phyloP scores from a whole-genome alignment of 2,113 vertebrate genomes.

The Murina feae region DNA sequence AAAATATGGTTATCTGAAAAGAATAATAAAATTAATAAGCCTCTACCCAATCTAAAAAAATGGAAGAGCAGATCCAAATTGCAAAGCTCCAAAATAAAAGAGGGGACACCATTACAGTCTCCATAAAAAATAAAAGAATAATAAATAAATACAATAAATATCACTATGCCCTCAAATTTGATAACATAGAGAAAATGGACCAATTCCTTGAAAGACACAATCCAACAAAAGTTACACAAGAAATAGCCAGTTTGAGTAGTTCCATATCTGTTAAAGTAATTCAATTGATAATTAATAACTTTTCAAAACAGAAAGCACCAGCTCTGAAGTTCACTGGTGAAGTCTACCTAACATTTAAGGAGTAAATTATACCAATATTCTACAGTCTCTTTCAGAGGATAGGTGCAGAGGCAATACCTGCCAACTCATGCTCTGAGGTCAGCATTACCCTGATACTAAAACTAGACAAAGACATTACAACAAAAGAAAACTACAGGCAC shows the following conservation, averaged over 20 bases:
- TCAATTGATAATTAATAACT: background rate
- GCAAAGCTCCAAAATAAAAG: background rate
- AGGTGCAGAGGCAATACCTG: background rate
- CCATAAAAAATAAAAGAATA: background rate
- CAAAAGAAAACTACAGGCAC: background rate
- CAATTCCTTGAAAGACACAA: background rate
- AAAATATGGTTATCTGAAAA: too few species aligned
- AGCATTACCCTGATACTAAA: background rate
- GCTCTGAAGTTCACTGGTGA: background rate
- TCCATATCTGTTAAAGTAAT: background rate
- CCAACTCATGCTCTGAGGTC: background rate
- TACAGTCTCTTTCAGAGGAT: background rate
- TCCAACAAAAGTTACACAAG: background rate
- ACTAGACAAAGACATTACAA: background rate
- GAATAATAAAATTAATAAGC: too few species aligned
- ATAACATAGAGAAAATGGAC: background rate
- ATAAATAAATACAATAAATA: background rate
- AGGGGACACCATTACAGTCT: background rate
- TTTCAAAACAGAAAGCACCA: background rate
- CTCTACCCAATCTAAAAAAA: background rate
- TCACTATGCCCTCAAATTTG: background rate
- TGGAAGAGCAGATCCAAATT: background rate
- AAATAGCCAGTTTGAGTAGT: background rate
- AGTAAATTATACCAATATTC: background rate
- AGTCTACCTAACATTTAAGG: background rate